Percentiles rank a stretch among this genome's conserved stretches.
These are phyloP conservation scores for Phalangium opilio DNA, from an alignment of 2,888 invertebrate species.

Conservation along the genomic window DNA sequence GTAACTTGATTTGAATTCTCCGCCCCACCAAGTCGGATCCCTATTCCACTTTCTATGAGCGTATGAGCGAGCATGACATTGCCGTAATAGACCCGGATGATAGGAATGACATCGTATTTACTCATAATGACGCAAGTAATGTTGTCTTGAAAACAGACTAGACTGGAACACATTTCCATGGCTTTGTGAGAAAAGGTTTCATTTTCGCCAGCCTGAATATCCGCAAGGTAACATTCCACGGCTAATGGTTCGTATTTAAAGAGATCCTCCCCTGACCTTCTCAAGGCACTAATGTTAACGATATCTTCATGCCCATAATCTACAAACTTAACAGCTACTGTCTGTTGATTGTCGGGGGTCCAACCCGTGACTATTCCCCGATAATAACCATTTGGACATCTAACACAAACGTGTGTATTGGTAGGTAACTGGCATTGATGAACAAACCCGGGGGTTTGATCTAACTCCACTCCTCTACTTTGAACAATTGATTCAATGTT, in stretches of 20 bases:
- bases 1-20: too few species aligned
- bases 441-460: conserved; percentile 3
- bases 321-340: conserved; percentile 5
- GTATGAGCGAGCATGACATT: too few species aligned
- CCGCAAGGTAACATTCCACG: conserved; percentile 12
- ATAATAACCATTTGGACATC: conserved; percentile 8
- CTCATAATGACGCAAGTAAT: too few species aligned
- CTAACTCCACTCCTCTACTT: conserved; percentile 6
- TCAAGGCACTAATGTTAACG: conserved; percentile 2
- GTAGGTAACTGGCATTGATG: conserved; percentile 6
- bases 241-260: conserved; percentile 4
- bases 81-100: too few species aligned
- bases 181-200: too few species aligned
- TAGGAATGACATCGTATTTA: too few species aligned
- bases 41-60: too few species aligned
- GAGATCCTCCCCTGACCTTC: conserved; percentile 6
- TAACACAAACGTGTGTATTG: conserved; percentile 6
- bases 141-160: too few species aligned
- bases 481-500: too few species aligned
- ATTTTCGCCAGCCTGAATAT: conserved; percentile 1
- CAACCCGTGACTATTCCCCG: conserved; percentile 7
- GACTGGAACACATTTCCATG: too few species aligned
- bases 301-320: conserved; percentile 13
- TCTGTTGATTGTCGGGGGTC: background rate
- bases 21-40: too few species aligned